A percentile compares a stretch with the other conserved stretches of the same genome.
Conservation (phyloP, 2,797 vertebrate genomes). For the Artibeus lituratus region DNA sequence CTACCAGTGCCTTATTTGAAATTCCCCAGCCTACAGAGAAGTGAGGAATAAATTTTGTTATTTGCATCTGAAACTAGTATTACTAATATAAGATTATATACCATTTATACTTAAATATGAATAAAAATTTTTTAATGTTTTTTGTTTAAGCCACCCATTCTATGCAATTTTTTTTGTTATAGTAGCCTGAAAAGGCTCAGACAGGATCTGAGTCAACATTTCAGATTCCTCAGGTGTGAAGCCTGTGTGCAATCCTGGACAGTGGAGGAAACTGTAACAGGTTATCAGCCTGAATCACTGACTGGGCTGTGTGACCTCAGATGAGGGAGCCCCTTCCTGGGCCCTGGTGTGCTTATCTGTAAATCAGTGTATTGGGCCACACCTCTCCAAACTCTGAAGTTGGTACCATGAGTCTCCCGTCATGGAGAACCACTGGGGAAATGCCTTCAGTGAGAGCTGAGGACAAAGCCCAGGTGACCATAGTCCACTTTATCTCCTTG, state of each 20-base stretch:
- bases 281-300: neutral
- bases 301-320: neutral
- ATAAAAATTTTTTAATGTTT: no score
- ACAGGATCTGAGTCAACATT: neutral
- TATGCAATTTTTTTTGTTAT: no score
- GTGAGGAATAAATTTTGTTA: no score
- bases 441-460: neutral
- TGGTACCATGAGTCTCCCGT: neutral
- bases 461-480: neutral
- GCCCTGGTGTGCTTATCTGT: neutral
- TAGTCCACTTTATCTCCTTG: neutral
- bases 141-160: no score
- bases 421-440: neutral
- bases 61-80: no score
- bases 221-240: no score
- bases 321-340: no score
- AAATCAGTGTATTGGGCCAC: neutral
- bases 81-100: no score
- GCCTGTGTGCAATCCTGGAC: neutral
- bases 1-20: no score
- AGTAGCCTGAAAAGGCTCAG: no score
- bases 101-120: no score
- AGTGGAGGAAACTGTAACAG: neutral
- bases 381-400: neutral
- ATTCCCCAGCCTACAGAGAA: no score